phyloP scores from a whole-genome alignment of 2,797 vertebrate species.

The Rhodeus uyekii region DNA sequence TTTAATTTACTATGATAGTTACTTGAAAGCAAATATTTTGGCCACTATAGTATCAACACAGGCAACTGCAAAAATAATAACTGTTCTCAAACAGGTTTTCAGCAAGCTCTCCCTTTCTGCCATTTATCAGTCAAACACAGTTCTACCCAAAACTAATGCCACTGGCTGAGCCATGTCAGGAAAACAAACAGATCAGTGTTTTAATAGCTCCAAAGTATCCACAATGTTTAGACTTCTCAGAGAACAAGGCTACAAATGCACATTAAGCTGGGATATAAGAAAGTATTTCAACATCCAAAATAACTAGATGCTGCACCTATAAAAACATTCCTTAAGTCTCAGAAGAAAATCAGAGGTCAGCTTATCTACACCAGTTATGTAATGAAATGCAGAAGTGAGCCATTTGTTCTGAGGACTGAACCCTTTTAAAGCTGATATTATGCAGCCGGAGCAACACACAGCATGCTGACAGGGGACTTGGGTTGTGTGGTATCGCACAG shows the following conservation, averaged over 20 bases:
- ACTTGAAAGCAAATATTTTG: background rate
- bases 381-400: slow-evolving; percentile 34
- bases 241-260: background rate
- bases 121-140: background rate
- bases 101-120: background rate
- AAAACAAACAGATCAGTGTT: background rate
- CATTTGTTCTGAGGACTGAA: slow-evolving; percentile 22
- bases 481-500: slow-evolving; percentile 17
- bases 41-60: background rate
- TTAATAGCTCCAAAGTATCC: background rate
- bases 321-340: slow-evolving; percentile 26
- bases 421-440: slow-evolving; percentile 39
- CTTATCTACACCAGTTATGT: slow-evolving; percentile 29
- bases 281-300: background rate
- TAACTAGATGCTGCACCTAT: background rate
- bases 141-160: background rate
- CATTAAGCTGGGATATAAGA: background rate
- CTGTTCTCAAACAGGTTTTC: background rate
- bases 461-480: slow-evolving; percentile 5
- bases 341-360: slow-evolving; percentile 11
- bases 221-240: background rate
- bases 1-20: background rate
- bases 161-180: background rate
- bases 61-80: background rate
- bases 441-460: slow-evolving; percentile 19